A percentile compares a stretch with the other conserved stretches of the same genome.
Conservation (phyloP, 1,140 invertebrate species). For the Amyelois transitella region DNA sequence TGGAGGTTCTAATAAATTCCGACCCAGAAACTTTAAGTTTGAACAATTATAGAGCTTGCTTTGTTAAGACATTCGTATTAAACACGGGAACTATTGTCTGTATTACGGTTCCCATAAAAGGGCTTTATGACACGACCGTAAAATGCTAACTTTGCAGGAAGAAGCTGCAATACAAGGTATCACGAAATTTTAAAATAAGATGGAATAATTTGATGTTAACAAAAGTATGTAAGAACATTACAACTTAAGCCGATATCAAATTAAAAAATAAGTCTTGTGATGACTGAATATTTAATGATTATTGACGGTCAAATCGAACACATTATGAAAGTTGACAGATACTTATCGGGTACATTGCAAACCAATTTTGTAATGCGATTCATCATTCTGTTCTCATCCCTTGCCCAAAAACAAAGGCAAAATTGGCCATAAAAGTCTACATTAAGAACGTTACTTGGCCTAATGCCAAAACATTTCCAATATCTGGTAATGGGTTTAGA, state of each 20-base stretch:
- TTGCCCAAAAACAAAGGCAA: slow-evolving; percentile 3
- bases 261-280: too few species aligned
- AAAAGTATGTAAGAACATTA: too few species aligned
- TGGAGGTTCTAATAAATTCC: slow-evolving; percentile 37
- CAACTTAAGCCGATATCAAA: too few species aligned
- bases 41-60: slow-evolving; percentile 45
- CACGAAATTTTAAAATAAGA: too few species aligned
- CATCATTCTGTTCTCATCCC: slow-evolving; percentile 5
- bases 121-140: slow-evolving; percentile 20
- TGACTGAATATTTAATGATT: background rate
- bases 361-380: background rate
- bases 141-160: slow-evolving; percentile 20
- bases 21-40: slow-evolving; percentile 38
- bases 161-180: too few species aligned
- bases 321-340: background rate
- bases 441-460: slow-evolving; percentile 6
- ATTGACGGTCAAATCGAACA: background rate
- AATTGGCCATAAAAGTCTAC: slow-evolving; percentile 10
- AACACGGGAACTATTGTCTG: slow-evolving; percentile 34
- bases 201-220: too few species aligned
- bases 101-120: slow-evolving; percentile 19
- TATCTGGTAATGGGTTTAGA: slow-evolving; percentile 1
- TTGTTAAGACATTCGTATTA: slow-evolving; percentile 27
- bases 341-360: background rate
- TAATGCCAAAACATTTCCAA: slow-evolving; percentile 6